Conservation (phyloP, 30 jellyfish, hydroid and myxozoan genomes). For the Catostylus mosaicus region DNA sequence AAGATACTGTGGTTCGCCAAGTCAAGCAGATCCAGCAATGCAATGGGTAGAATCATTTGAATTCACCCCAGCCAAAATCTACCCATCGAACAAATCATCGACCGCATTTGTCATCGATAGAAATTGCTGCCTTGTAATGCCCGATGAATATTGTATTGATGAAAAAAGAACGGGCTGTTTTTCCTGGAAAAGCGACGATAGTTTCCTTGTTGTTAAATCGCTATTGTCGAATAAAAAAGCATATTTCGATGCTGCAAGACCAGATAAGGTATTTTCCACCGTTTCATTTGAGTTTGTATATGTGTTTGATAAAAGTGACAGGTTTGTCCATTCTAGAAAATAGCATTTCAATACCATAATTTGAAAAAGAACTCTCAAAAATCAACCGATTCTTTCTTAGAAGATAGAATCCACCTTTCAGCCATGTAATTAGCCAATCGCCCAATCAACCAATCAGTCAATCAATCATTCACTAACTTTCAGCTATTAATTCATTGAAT, state of each 20-base stretch:
- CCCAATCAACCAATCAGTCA: no score
- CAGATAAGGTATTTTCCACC: conserved; percentile 78
- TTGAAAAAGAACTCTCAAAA: no score
- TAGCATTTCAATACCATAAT: no score
- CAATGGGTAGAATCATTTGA: conserved; percentile 81
- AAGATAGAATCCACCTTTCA: no score
- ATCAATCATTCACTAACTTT: no score
- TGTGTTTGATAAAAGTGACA: no score
- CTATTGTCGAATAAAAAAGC: conserved; percentile 26
- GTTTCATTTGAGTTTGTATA: no score
- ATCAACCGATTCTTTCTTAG: no score
- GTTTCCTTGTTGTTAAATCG: conserved; percentile 68
- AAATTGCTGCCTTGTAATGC: conserved; percentile 64
- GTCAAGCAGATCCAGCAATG: conserved; percentile 76
- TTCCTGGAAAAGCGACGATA: conserved; percentile 85
- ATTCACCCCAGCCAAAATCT: conserved; percentile 37
- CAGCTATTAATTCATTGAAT: no score
- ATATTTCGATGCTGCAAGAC: conserved; percentile 85
- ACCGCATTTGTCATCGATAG: conserved; percentile 73
- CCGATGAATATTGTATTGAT: conserved; percentile 55
- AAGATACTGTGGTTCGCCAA: conserved; percentile 92
- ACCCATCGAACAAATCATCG: conserved; percentile 66
- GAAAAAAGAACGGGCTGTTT: conserved; percentile 60
- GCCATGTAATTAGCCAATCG: no score
- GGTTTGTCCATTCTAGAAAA: no score